These are phyloP conservation scores for Lepidostoma basale DNA, from an alignment of 1,140 invertebrate genomes.

Conservation along the genomic window DNA sequence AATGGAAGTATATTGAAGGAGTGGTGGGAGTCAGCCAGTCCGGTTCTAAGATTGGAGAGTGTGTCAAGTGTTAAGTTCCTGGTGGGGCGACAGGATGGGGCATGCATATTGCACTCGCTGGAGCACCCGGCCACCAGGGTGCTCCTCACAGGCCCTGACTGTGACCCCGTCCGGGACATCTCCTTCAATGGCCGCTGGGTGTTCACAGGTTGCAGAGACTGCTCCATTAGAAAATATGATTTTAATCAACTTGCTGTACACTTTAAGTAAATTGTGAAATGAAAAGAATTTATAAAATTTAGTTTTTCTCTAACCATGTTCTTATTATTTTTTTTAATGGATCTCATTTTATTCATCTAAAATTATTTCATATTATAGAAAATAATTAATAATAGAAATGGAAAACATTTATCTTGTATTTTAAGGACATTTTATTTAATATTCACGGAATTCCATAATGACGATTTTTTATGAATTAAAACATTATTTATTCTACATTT, in stretches of 20 bases:
- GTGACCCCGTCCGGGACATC: conserved; percentile 68
- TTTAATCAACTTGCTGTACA: conserved; percentile 31
- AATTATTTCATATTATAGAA: too few relatives aligned
- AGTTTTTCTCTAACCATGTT: too few relatives aligned
- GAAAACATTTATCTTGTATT: too few relatives aligned
- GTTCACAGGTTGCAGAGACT: conserved; percentile 64
- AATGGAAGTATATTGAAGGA: conserved; percentile 50
- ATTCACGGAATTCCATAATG: too few relatives aligned
- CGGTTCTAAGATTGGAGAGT: conserved; percentile 53
- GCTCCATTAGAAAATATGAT: conserved; percentile 62
- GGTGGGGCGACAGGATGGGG: conserved; percentile 65
- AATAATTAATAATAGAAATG: too few relatives aligned
- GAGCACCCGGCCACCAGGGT: conserved; percentile 54
- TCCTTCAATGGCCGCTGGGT: conserved; percentile 63
- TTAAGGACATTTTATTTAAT: too few relatives aligned
- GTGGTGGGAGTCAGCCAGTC: conserved; percentile 59
- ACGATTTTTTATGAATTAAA: too few relatives aligned
- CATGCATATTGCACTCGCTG: conserved; percentile 58
- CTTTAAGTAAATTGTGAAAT: conserved; percentile 31
- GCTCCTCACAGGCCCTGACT: conserved; percentile 71
- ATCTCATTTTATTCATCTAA: too few relatives aligned
- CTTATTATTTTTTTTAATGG: too few relatives aligned
- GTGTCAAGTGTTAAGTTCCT: conserved; percentile 55
- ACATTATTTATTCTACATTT: too few relatives aligned
- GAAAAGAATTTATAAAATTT: too few relatives aligned